phyloP scores from a whole-genome alignment of 2,888 invertebrate species.

The Eilema sororculum region DNA sequence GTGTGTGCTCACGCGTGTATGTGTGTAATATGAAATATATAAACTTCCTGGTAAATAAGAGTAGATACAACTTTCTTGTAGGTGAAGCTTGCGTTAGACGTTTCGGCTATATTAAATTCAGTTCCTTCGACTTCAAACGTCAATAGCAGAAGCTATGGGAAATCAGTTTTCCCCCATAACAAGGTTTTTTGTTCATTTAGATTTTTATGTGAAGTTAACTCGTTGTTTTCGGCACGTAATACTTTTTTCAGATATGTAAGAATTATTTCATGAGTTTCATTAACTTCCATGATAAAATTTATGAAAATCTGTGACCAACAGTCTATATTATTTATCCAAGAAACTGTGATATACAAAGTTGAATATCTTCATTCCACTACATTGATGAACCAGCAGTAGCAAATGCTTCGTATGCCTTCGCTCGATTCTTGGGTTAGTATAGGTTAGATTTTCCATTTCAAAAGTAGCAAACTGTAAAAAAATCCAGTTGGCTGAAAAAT shows the following conservation, averaged over 20 bases:
- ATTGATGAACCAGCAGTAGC: background rate
- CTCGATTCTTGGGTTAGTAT: too few relatives aligned
- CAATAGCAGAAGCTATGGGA: constrained; percentile 72
- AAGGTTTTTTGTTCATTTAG: constrained; percentile 49
- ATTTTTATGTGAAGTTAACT: constrained; percentile 54
- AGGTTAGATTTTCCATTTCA: too few relatives aligned
- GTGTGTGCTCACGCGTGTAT: constrained; percentile 26
- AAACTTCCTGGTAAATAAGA: constrained; percentile 85
- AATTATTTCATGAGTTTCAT: background rate
- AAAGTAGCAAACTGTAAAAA: too few relatives aligned
- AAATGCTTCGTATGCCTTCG: background rate
- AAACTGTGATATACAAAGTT: too few relatives aligned
- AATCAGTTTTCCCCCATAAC: constrained; percentile 71
- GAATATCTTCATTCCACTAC: background rate
- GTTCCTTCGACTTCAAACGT: constrained; percentile 67
- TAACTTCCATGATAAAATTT: background rate
- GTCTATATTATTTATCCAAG: too few relatives aligned
- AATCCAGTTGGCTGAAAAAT: too few relatives aligned
- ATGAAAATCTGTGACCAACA: too few relatives aligned
- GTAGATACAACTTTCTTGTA: constrained; percentile 81
- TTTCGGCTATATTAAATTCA: constrained; percentile 84
- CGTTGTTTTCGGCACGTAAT: background rate
- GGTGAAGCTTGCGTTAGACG: constrained; percentile 68
- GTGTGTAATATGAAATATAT: constrained; percentile 60
- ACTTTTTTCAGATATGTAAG: background rate